Conservation (phyloP, 2,888 invertebrate genomes). For the Parnassius glacialis region DNA sequence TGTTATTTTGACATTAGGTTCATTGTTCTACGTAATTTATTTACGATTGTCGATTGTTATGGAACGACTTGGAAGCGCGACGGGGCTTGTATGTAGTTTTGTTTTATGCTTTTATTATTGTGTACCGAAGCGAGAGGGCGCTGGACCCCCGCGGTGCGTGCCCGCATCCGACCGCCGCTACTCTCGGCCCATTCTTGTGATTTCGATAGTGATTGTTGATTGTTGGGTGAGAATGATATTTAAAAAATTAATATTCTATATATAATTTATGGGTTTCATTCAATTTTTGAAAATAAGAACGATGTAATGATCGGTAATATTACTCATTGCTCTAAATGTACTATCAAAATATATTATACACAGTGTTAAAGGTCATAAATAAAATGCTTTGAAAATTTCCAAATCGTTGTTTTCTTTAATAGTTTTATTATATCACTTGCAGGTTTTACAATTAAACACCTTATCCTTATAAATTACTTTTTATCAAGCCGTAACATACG, state of each 20-base stretch:
- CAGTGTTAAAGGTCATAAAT: slow-evolving; percentile 82
- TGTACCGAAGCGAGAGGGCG: slow-evolving; percentile 32
- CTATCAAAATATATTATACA: slow-evolving; percentile 82
- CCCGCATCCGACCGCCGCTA: slow-evolving; percentile 10
- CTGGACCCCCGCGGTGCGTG: slow-evolving; percentile 21
- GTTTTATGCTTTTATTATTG: slow-evolving; percentile 45
- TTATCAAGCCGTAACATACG: too few species aligned
- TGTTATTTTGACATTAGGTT: slow-evolving; percentile 58
- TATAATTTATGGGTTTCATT: slow-evolving; percentile 79
- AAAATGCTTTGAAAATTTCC: slow-evolving; percentile 82
- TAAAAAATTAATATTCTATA: slow-evolving; percentile 72
- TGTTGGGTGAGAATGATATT: slow-evolving; percentile 76
- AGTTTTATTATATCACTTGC: too few species aligned
- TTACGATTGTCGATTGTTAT: slow-evolving; percentile 47
- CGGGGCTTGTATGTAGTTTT: slow-evolving; percentile 37
- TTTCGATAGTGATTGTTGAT: slow-evolving; percentile 75
- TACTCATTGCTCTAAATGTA: slow-evolving; percentile 82
- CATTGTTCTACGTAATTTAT: slow-evolving; percentile 51
- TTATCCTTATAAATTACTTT: too few species aligned
- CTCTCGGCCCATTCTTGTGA: slow-evolving; percentile 51
- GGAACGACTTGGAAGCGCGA: slow-evolving; percentile 31
- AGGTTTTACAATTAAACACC: too few species aligned
- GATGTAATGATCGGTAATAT: slow-evolving; percentile 82
- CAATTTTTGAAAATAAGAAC: slow-evolving; percentile 77
- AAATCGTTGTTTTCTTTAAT: slow-evolving; percentile 57